Evolutionary conservation across 2,113 vertebrate genomes (phyloP).

Genomic region (Bagarius yarrelli): DNA sequence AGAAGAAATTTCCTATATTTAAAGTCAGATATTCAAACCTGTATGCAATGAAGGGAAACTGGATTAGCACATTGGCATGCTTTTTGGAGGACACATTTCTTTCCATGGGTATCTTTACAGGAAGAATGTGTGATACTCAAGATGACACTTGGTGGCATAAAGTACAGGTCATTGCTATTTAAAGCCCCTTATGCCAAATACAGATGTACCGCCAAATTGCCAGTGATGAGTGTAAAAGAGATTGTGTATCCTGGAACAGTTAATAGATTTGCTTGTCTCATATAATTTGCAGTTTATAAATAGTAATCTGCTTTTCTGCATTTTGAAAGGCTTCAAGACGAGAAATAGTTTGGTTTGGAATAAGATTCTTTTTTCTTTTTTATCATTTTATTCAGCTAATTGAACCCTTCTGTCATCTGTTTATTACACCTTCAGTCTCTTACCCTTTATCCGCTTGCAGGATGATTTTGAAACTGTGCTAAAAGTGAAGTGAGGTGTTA

Average conservation of each 20-base stretch:
- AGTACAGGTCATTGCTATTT: not conserved
- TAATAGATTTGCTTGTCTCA: not conserved
- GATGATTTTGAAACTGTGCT: not conserved
- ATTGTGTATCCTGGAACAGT: not conserved
- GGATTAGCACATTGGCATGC: not conserved
- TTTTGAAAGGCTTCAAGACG: not conserved
- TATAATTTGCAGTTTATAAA: not conserved
- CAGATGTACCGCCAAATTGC: not conserved
- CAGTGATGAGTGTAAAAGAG: not conserved
- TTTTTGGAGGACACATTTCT: not conserved
- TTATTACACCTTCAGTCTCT: no score
- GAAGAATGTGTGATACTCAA: not conserved
- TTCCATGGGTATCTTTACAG: constrained; percentile 1
- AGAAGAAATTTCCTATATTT: no score
- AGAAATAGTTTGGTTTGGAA: not conserved
- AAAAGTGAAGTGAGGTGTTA: not conserved
- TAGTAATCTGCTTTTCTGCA: not conserved
- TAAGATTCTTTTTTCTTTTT: no score
- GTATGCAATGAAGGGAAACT: not conserved
- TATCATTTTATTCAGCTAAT: no score
- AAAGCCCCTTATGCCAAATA: not conserved
- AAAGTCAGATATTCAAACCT: not conserved
- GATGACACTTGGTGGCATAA: not conserved
- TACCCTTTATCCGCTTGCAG: not conserved
- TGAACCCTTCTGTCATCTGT: no score